phyloP scores from a whole-genome alignment of 1,140 invertebrate species.

The Drosophila setifemur region DNA sequence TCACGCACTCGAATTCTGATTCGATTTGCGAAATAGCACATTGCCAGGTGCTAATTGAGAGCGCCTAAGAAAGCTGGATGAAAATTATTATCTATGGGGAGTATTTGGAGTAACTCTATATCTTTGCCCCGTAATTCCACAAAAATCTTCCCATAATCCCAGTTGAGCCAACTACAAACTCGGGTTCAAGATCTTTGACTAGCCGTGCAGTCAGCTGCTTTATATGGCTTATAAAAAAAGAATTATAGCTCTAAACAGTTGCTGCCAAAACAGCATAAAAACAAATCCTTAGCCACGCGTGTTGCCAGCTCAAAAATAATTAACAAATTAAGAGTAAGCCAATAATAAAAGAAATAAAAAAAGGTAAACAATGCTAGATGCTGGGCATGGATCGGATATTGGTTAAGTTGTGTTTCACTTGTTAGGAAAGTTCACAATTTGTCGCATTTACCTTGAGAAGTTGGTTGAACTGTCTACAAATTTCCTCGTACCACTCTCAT shows the following conservation, averaged over 20 bases:
- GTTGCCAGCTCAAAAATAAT: slow-evolving; percentile 18
- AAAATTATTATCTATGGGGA: slow-evolving; percentile 9
- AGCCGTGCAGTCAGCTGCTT: not conserved
- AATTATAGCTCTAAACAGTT: slow-evolving; percentile 8
- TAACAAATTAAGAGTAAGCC: not conserved
- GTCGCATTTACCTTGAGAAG: slow-evolving; percentile 33
- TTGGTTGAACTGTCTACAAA: slow-evolving; percentile 35
- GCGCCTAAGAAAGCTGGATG: slow-evolving; percentile 11
- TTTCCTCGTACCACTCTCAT: not conserved
- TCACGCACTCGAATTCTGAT: slow-evolving; percentile 47
- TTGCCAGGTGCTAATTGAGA: slow-evolving; percentile 53
- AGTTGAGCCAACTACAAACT: slow-evolving; percentile 24
- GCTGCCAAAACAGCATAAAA: slow-evolving; percentile 30
- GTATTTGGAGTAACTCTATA: not conserved
- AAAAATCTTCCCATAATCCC: slow-evolving; percentile 7
- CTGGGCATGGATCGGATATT: no score
- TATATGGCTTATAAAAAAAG: slow-evolving; percentile 15
- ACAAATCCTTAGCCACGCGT: slow-evolving; percentile 35
- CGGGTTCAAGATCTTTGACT: slow-evolving; percentile 24
- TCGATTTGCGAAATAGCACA: slow-evolving; percentile 40
- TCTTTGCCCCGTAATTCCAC: not conserved
- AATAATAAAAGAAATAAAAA: not conserved
- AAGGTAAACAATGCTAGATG: not conserved
- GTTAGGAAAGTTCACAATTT: slow-evolving; percentile 22
- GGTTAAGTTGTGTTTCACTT: no score